A percentile compares a stretch with the other conserved stretches of the same genome.
These are phyloP conservation scores for Cepaea hortensis DNA, from an alignment of 2,888 invertebrate genomes.

Conservation along the genomic window DNA sequence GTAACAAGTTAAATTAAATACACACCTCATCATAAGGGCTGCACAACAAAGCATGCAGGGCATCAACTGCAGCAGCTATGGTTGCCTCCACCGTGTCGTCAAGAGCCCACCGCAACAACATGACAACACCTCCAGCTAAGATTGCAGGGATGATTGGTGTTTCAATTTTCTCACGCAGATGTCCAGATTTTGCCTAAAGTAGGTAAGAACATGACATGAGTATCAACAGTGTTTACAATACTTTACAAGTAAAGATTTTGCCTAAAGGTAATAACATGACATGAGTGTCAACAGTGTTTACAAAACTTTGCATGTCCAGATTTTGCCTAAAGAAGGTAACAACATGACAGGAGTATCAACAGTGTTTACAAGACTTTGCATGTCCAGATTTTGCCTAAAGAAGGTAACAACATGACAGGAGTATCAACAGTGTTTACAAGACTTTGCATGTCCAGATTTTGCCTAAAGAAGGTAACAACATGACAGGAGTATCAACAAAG, in stretches of 20 bases:
- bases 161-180: constrained; percentile 85
- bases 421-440: too few species aligned
- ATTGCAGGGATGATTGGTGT: constrained; percentile 81
- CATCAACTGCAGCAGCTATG: constrained; percentile 85
- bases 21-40: constrained; percentile 85
- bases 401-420: not conserved
- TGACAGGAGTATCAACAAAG: too few species aligned
- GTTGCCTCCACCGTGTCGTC: constrained; percentile 88
- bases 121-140: constrained; percentile 84
- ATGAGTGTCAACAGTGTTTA: too few species aligned
- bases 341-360: constrained; percentile 87
- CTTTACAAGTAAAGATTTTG: too few species aligned
- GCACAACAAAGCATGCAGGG: constrained; percentile 84
- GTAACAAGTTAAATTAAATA: not conserved
- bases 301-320: too few species aligned
- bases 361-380: constrained; percentile 82
- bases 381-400: constrained; percentile 80
- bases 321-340: constrained; percentile 74
- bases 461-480: too few species aligned
- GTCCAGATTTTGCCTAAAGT: constrained; percentile 79
- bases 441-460: too few species aligned
- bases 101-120: constrained; percentile 88
- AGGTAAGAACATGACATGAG: not conserved
- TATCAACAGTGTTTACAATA: too few species aligned
- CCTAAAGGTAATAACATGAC: too few species aligned